A percentile compares a stretch with the other conserved stretches of the same genome.
Evolutionary conservation across 2,113 vertebrate species (phyloP).

Genomic region (Drymodes brunneopygia): DNA sequence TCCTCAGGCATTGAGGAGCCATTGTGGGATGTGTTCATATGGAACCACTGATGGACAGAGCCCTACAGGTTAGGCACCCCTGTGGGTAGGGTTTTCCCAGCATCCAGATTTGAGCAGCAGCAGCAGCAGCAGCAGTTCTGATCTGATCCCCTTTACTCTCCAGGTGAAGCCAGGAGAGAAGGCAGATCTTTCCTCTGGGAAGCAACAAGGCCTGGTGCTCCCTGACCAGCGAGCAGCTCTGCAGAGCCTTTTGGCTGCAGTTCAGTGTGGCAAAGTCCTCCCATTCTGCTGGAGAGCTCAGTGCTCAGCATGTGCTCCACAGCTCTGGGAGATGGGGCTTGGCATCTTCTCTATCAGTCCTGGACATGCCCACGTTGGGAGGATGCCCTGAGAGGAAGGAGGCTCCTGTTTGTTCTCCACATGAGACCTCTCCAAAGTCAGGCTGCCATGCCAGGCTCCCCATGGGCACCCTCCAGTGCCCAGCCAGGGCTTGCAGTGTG

Average conservation of each 20-base stretch:
- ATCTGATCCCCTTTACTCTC: not conserved
- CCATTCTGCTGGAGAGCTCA: not conserved
- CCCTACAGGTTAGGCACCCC: not conserved
- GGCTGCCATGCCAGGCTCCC: not conserved
- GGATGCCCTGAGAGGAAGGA: not conserved
- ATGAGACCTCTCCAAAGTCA: not conserved
- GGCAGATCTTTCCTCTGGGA: not conserved
- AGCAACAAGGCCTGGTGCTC: not conserved
- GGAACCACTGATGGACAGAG: not conserved
- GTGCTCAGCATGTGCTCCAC: not conserved
- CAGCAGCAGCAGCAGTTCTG: not conserved
- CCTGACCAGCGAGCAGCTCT: not conserved
- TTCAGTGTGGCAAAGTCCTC: not conserved
- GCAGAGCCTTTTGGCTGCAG: not conserved
- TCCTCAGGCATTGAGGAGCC: not conserved
- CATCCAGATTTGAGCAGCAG: not conserved
- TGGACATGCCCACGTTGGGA: rapidly evolving
- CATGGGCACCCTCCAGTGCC: not conserved
- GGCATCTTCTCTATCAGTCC: not conserved
- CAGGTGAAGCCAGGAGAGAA: not conserved
- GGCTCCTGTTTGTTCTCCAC: not conserved
- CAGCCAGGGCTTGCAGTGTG: rapidly evolving
- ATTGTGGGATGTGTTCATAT: not conserved
- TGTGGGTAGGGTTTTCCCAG: not conserved
- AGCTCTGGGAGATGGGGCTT: not conserved